Conservation (phyloP, 2,888 invertebrate species). For the Drosophila anceps region DNA sequence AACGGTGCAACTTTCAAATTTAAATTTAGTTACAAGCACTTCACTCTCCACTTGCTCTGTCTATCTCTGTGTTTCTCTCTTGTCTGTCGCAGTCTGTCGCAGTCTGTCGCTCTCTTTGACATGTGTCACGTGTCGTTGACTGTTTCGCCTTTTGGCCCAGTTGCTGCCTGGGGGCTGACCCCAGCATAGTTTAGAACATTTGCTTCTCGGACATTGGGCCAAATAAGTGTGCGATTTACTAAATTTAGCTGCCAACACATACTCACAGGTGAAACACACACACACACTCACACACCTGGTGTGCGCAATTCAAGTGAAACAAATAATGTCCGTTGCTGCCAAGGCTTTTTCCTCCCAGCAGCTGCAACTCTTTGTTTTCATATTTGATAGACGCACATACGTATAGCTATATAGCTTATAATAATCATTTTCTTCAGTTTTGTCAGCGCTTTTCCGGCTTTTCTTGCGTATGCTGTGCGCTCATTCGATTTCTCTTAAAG, state of each 20-base stretch:
- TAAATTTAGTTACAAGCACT: constrained; percentile 39
- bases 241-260: constrained; percentile 67
- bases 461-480: constrained; percentile 3
- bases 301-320: constrained; percentile 68
- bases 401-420: constrained; percentile 17
- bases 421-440: constrained; percentile 37
- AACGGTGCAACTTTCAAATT: constrained; percentile 37
- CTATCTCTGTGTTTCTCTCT: not conserved
- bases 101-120: constrained; percentile 16
- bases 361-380: constrained; percentile 50
- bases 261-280: constrained; percentile 11
- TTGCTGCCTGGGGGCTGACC: constrained; percentile 65
- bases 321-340: constrained; percentile 61
- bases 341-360: constrained; percentile 46
- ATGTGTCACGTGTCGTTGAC: constrained; percentile 72
- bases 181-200: constrained; percentile 75
- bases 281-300: constrained; percentile 21
- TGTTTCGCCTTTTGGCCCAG: constrained; percentile 78
- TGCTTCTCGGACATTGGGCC: constrained; percentile 78
- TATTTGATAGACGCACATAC: constrained; percentile 29
- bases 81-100: not conserved
- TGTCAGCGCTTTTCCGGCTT: constrained; percentile 63
- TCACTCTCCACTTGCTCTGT: not conserved
- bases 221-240: constrained; percentile 80
- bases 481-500: constrained; percentile 18